Percentiles rank a stretch among this genome's conserved stretches.
These are phyloP conservation scores for Oxystoma pomonae DNA, from an alignment of 2,888 invertebrate genomes.

Conservation along the genomic window DNA sequence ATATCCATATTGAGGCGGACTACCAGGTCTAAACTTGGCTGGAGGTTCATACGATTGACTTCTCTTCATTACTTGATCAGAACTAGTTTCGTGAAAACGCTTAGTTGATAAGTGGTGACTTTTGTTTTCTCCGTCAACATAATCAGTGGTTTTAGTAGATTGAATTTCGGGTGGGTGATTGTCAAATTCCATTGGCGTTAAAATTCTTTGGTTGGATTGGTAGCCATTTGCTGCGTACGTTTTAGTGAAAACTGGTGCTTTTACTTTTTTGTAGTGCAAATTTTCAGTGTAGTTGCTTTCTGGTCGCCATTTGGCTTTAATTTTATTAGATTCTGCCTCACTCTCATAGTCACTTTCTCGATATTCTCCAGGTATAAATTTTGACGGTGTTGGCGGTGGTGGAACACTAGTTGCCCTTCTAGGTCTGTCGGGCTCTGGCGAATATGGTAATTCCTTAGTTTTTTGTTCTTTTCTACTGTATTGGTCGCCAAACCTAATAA, in stretches of 20 bases:
- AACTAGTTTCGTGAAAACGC: conserved; percentile 35
- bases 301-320: conserved; percentile 63
- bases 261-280: conserved; percentile 56
- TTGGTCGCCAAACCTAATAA: conserved; percentile 62
- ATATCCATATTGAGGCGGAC: conserved; percentile 57
- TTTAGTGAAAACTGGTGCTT: conserved; percentile 47
- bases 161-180: conserved; percentile 47
- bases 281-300: conserved; percentile 56
- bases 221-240: conserved; percentile 6
- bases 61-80: conserved; percentile 35
- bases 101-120: conserved; percentile 32
- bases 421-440: conserved; percentile 45
- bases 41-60: conserved; percentile 37
- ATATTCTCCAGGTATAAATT: conserved; percentile 62
- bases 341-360: conserved; percentile 68
- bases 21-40: conserved; percentile 47
- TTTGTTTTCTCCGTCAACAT: conserved; percentile 26
- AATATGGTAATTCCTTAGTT: conserved; percentile 51
- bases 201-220: conserved; percentile 45
- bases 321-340: conserved; percentile 58
- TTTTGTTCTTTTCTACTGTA: conserved; percentile 36
- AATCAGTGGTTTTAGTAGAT: conserved; percentile 30
- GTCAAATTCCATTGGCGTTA: conserved; percentile 62
- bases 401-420: conserved; percentile 44
- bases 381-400: conserved; percentile 57